Percentiles rank a stretch among this genome's conserved stretches.
Evolutionary conservation across 2,888 invertebrate genomes (phyloP).

Genomic region (Ectobius pallidus): DNA sequence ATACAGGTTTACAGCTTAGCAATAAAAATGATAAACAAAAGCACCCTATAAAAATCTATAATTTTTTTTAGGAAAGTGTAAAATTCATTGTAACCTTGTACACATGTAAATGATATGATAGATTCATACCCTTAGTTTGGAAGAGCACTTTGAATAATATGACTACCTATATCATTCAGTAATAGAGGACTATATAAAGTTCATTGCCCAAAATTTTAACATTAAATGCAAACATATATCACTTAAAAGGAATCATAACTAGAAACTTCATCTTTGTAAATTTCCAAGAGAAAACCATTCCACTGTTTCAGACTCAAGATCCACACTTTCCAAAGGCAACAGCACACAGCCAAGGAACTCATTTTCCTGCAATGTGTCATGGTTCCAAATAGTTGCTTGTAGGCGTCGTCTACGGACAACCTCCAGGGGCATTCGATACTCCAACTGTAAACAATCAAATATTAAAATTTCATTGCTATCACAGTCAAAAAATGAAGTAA

Average conservation of each 20-base stretch:
- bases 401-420: slow-evolving; percentile 74
- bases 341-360: slow-evolving; percentile 93
- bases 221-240: slow-evolving; percentile 1
- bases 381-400: slow-evolving; percentile 95
- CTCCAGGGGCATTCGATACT: slow-evolving; percentile 84
- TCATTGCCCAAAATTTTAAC: not conserved
- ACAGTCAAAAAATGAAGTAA: not conserved
- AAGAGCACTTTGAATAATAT: not conserved
- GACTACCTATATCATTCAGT: not conserved
- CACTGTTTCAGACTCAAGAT: slow-evolving; percentile 77
- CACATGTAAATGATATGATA: too few relatives aligned
- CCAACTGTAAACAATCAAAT: slow-evolving; percentile 65
- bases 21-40: too few relatives aligned
- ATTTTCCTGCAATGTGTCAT: slow-evolving; percentile 92
- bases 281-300: slow-evolving; percentile 83
- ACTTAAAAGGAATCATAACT: too few relatives aligned
- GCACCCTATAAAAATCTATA: too few relatives aligned
- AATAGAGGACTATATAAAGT: too few relatives aligned
- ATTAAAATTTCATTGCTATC: too few relatives aligned
- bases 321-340: slow-evolving; percentile 73
- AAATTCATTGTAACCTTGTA: too few relatives aligned
- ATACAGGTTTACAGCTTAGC: too few relatives aligned
- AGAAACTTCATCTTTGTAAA: slow-evolving; percentile 46
- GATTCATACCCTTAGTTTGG: too few relatives aligned
- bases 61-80: too few relatives aligned